Conservation (phyloP, 2,113 vertebrate genomes). For the Acrocephalus arundinaceus region DNA sequence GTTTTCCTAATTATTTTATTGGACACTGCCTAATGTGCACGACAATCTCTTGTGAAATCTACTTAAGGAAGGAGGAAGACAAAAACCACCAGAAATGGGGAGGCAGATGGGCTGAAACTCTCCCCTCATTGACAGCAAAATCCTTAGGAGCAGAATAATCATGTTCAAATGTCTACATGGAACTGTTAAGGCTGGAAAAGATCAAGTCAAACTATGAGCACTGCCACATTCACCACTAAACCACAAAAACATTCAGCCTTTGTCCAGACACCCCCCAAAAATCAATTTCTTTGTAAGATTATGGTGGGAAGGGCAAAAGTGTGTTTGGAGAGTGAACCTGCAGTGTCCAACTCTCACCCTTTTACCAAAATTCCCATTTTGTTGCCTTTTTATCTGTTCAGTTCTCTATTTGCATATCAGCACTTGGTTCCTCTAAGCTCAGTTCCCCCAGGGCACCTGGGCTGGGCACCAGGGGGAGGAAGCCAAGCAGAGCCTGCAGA, state of each 20-base stretch:
- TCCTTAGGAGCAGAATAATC: rapidly evolving
- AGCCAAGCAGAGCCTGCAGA: not conserved
- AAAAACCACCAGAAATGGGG: not conserved
- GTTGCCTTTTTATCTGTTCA: not conserved
- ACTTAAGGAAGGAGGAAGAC: not conserved
- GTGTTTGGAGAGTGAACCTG: not conserved
- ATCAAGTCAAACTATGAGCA: not conserved
- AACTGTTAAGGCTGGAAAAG: not conserved
- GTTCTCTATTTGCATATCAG: not conserved
- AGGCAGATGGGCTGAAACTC: not conserved
- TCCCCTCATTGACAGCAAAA: rapidly evolving
- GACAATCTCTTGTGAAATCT: not conserved
- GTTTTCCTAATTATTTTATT: not conserved
- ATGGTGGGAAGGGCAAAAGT: rapidly evolving
- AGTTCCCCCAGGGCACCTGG: not conserved
- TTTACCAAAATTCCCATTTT: not conserved
- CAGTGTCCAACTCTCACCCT: not conserved
- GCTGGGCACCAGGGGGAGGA: not conserved
- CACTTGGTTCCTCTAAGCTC: not conserved
- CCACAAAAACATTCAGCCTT: not conserved
- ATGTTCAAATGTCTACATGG: not conserved
- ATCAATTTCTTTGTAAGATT: not conserved
- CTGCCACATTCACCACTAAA: not conserved
- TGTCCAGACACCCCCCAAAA: not conserved
- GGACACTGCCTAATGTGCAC: not conserved